phyloP scores from a whole-genome alignment of 2,797 vertebrate genomes.

The Podarcis siculus region DNA sequence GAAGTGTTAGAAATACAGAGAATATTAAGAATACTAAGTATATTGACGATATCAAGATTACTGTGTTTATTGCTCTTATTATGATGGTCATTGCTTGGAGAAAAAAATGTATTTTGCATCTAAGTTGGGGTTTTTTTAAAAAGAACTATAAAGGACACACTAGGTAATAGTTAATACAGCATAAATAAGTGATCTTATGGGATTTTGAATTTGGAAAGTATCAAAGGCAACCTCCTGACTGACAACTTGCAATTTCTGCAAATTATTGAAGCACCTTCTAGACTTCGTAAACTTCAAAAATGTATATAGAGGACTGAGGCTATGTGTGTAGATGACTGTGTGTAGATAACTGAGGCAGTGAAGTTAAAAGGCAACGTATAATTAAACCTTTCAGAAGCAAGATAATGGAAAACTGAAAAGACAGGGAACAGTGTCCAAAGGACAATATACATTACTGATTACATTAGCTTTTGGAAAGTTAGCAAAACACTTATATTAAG shows the following conservation, averaged over 20 bases:
- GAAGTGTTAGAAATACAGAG: no score
- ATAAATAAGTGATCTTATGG: neutral
- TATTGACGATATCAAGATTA: no score
- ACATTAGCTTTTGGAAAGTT: neutral
- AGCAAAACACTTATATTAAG: neutral
- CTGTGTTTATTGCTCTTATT: neutral
- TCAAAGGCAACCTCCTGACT: neutral
- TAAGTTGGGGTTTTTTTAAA: neutral
- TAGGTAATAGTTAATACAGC: neutral
- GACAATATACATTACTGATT: neutral
- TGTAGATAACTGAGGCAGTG: neutral
- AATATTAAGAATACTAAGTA: no score
- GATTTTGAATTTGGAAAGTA: neutral
- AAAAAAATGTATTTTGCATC: neutral
- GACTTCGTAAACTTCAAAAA: neutral
- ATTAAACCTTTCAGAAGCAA: slow-evolving; percentile 1
- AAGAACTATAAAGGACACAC: neutral
- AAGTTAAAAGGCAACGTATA: neutral
- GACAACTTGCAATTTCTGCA: neutral
- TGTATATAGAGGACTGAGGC: neutral
- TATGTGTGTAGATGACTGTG: neutral
- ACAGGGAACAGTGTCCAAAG: neutral
- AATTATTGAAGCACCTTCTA: neutral
- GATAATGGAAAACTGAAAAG: neutral
- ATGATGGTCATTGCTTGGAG: neutral